Evolutionary conservation across 2,888 invertebrate species (phyloP), one percentile per base, ranked within the genome.

Genomic region (Cosmia trapezina): DNA sequence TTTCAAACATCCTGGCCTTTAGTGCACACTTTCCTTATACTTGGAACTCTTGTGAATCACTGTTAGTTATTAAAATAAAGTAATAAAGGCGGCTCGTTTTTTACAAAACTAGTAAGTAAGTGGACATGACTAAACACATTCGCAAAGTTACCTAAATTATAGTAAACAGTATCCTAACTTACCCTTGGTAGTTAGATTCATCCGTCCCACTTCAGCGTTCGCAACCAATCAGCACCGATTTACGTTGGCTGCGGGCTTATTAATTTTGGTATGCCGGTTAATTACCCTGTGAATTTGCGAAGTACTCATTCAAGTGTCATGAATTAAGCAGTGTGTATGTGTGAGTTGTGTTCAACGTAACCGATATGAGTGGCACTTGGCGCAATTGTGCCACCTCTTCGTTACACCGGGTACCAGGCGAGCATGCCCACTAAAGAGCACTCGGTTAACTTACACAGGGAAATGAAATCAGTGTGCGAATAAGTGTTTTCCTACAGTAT

Each of bases 181-280:
- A 96, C 96, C 95, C 86, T 93, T 96, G 86, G 96, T 96, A 91
- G 95, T 96, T 93, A 96, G 93, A 96, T 96, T 96, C 96, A 96
- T 96, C 90, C 95, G 95, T 93, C 89, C 93, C 94, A 94, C 94
- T 94, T 94, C 90, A 93, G 84, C 86, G 91, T 89, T 90, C 89
- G 87, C 92, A 90, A 91, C 90, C 94, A 95, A 95, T 95, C 94
- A 94, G 91, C 89, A 89, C 89, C 89, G 94, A 94, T 94, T 93
- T 93, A 91, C 90, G 92, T 90, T 91, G 92, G 91, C 90, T 91
- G 91, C 91, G 89, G 88, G 92, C 91, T 93, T 94, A 95, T 94
- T 95, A 96, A 93, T 93, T 93, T 93, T 89, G 95, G 95, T 92
- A 95, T 95, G 94, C 91, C 88, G 90, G 91, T 86, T 95, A 94